Evolutionary conservation across 2,113 vertebrate genomes (phyloP).

Genomic region (Myotis brandtii): DNA sequence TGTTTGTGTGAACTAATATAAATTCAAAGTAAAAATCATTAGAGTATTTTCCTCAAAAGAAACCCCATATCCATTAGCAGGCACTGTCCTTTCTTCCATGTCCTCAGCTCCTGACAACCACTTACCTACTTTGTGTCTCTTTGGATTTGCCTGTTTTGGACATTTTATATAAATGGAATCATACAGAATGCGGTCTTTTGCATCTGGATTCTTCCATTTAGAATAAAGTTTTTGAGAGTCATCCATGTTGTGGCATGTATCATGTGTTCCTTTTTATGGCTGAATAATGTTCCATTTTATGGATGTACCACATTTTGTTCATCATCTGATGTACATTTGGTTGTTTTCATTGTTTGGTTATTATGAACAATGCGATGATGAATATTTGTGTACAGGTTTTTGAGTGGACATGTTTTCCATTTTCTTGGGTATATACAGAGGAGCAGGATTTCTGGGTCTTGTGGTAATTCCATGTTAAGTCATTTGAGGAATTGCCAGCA

Average conservation of each 20-base stretch:
- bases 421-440: not conserved
- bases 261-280: not conserved
- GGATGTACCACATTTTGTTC: not conserved
- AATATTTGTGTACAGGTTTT: not conserved
- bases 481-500: not conserved
- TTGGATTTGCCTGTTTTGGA: not conserved
- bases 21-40: too few species aligned
- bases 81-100: not conserved
- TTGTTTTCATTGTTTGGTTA: not conserved
- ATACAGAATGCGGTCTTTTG: not conserved
- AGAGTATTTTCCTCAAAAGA: not conserved
- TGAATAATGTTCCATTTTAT: not conserved
- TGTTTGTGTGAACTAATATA: too few species aligned
- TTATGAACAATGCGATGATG: not conserved
- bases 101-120: not conserved
- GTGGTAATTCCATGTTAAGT: not conserved
- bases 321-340: not conserved
- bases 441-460: not conserved
- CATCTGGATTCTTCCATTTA: not conserved
- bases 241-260: not conserved
- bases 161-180: not conserved
- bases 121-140: not conserved
- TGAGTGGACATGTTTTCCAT: not conserved
- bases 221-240: not conserved
- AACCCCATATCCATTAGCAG: not conserved